Percentiles rank a stretch among this genome's conserved stretches.
phyloP scores from a whole-genome alignment of 2,797 vertebrate genomes.

The Hippoglossus hippoglossus region DNA sequence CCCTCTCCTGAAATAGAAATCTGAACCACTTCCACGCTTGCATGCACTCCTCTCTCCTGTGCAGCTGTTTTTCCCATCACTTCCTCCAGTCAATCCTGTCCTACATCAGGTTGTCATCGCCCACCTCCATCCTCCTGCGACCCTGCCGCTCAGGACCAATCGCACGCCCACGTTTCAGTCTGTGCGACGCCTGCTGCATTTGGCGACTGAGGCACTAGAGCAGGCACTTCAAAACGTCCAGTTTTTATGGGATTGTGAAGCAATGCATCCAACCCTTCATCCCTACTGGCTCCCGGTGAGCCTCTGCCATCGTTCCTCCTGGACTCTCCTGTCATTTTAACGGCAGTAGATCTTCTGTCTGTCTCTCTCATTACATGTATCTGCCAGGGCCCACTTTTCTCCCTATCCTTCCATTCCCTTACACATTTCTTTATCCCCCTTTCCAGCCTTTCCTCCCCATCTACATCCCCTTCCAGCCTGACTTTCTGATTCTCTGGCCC shows the following conservation, averaged over 20 bases:
- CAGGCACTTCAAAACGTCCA: conserved; percentile 22
- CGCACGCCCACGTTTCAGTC: conserved; percentile 61
- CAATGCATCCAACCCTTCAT: conserved; percentile 7
- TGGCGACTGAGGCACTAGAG: conserved; percentile 27
- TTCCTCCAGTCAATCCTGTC: conserved; percentile 56
- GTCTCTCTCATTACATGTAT: conserved; percentile 2
- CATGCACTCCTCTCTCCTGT: conserved; percentile 4
- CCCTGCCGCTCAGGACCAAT: conserved; percentile 59
- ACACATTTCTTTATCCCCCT: neutral
- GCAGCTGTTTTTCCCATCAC: conserved; percentile 73
- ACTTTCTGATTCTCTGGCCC: conserved; percentile 9
- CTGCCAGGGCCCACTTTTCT: neutral
- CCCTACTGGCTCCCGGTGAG: neutral
- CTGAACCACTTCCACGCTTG: conserved; percentile 15
- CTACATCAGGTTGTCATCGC: conserved; percentile 72
- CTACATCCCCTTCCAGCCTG: neutral
- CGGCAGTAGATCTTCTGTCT: neutral
- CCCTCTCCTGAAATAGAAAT: conserved; percentile 44
- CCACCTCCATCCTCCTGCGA: conserved; percentile 35
- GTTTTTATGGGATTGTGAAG: conserved; percentile 23
- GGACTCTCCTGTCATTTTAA: conserved; percentile 5
- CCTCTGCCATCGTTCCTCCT: conserved; percentile 12
- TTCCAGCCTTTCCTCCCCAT: conserved; percentile 23
- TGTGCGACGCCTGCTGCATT: conserved; percentile 50
- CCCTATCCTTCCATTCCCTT: conserved; percentile 9